Base-by-base conservation (phyloP, 2,113 vertebrate species). In the Thunnus maccoyii region DNA sequence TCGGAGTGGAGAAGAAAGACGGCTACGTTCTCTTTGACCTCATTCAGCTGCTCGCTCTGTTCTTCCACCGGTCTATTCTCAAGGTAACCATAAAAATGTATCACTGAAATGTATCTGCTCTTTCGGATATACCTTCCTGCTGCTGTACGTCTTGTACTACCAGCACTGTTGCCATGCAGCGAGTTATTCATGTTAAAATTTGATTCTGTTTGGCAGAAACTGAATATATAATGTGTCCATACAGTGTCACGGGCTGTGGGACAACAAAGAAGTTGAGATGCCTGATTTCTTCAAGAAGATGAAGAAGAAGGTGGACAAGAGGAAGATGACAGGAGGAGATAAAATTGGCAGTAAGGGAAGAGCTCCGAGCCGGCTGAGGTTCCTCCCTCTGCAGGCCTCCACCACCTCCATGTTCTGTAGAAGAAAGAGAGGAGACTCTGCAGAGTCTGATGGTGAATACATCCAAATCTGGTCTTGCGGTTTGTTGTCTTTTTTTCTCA, bases 171-270 rank as follows among this genome's bases (percentile, higher is more conserved):
- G 20, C 46, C 16, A 3, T 51, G 46, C 54, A 62, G 47, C 25
- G 11, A 16, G 17, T 30, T 70, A 22, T 25, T n/a, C 56, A 15
- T 55, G 52, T n/a, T 44, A 16, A 52, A 3, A n/a, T 60, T 13
- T 0, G n/a, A 11, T 72, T n/a, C 22, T 22, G 22, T 22, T 74
- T 12, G 27, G 8, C 1, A 41, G 7, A 41, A 41, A 41, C 2
- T 6, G 1, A 41, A 41, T 41, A 9, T 41, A 41, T 41, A 41
- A 32, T 14, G 18, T 76, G 16, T 76, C 30, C 7, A 0, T 48
- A 18, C 82, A 96, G 96, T 95, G 92, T 69, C 94, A 96, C 4
- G 96, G 96, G 15, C 93, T 96, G 22, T 95, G 96, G 96, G 96
- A 96, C 92, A 94, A 94, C 86, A 95, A 92, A 27, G 93, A 94